Conservation (phyloP, 2,888 invertebrate species). For the Amphipyra tragopoginis region DNA sequence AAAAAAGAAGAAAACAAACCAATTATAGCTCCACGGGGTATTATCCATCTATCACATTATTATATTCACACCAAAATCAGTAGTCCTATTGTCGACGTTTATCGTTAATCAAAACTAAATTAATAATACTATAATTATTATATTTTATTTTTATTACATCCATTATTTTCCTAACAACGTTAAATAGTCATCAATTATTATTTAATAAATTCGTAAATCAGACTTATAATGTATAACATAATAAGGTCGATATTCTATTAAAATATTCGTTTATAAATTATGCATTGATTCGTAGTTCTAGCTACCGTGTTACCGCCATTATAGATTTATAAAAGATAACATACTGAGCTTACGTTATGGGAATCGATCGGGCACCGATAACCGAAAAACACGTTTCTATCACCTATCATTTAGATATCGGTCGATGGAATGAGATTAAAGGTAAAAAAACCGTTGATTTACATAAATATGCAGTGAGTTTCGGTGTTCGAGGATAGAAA, state of each 20-base stretch:
- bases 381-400: conserved; percentile 6
- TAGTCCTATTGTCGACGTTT: conserved; percentile 19
- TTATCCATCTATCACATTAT: conserved; percentile 11
- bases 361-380: conserved; percentile 19
- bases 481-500: background rate
- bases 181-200: conserved; percentile 57
- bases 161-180: conserved; percentile 51
- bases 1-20: conserved; percentile 8
- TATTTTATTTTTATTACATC: conserved; percentile 48
- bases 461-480: conserved; percentile 12
- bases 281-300: conserved; percentile 66
- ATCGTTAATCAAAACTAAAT: conserved; percentile 34
- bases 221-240: conserved; percentile 60
- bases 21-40: conserved; percentile 32
- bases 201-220: conserved; percentile 59
- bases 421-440: background rate
- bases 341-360: conserved; percentile 42
- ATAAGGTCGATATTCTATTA: conserved; percentile 68
- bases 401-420: conserved; percentile 3
- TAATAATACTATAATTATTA: conserved; percentile 40
- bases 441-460: conserved; percentile 8
- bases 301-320: conserved; percentile 73
- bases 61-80: conserved; percentile 22
- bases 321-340: conserved; percentile 50
- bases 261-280: conserved; percentile 72